Percentiles rank a stretch among this genome's conserved stretches.
Evolutionary conservation across 2,888 invertebrate species (phyloP).

Genomic region (Hirtodrosophila trivittata): DNA sequence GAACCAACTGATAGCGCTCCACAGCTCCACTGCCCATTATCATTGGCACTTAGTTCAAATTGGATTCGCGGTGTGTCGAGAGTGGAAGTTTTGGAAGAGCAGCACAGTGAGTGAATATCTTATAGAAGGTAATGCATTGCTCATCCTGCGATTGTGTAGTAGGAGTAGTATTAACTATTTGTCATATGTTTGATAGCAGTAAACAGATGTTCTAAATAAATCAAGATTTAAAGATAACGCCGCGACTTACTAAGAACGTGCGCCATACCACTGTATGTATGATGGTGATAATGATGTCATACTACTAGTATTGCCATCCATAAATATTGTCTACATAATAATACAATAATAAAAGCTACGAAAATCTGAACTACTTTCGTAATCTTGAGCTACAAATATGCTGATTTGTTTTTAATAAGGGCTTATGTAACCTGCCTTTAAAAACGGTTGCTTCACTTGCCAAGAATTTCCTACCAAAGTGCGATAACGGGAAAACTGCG

Average conservation of each 20-base stretch:
- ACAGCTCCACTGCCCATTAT: constrained; percentile 30
- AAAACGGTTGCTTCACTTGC: too few species aligned
- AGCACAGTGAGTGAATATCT: constrained; percentile 37
- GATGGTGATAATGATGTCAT: constrained; percentile 62
- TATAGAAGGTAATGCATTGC: constrained; percentile 50
- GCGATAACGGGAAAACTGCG: constrained; percentile 53
- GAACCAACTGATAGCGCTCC: constrained; percentile 54
- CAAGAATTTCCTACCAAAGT: constrained; percentile 52
- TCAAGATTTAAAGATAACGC: constrained; percentile 56
- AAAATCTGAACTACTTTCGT: too few species aligned
- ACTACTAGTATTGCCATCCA: too few species aligned
- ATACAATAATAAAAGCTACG: too few species aligned
- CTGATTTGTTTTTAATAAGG: too few species aligned
- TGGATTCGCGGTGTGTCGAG: constrained; percentile 71
- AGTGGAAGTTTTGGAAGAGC: constrained; percentile 48
- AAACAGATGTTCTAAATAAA: constrained; percentile 40
- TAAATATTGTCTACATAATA: too few species aligned
- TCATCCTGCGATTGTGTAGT: constrained; percentile 34
- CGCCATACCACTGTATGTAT: too few species aligned
- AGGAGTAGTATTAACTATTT: neutral
- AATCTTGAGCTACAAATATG: too few species aligned
- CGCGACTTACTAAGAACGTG: too few species aligned
- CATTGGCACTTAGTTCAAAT: constrained; percentile 68
- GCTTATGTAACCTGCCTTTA: too few species aligned
- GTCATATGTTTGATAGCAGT: constrained; percentile 16